These are phyloP conservation scores for Globicephala melas DNA, from an alignment of 2,113 vertebrate genomes.

Conservation along the genomic window DNA sequence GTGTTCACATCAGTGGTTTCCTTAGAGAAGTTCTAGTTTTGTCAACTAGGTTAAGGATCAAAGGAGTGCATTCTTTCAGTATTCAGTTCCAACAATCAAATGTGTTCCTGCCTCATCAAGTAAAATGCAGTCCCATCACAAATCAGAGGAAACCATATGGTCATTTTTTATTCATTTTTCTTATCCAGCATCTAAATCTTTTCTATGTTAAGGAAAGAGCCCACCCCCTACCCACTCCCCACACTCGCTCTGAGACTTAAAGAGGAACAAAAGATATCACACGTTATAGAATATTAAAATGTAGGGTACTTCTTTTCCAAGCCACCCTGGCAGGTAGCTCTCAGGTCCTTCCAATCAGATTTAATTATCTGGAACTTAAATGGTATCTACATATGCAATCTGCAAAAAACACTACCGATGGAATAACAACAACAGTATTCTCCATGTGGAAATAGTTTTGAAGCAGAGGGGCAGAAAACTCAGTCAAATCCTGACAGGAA, in stretches of 20 bases:
- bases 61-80: not conserved
- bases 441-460: not conserved
- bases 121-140: not conserved
- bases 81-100: not conserved
- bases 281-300: not conserved
- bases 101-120: not conserved
- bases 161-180: not conserved
- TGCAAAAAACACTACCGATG: not conserved
- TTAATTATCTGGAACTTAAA: not conserved
- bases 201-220: not conserved
- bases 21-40: not conserved
- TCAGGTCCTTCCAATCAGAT: not conserved
- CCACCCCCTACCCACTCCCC: no score
- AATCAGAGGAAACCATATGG: not conserved
- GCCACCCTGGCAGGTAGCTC: not conserved
- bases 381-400: not conserved
- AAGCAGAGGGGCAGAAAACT: not conserved
- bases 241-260: not conserved
- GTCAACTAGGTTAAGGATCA: not conserved
- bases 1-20: not conserved
- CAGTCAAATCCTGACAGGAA: not conserved
- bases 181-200: not conserved
- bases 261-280: not conserved
- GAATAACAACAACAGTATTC: not conserved
- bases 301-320: not conserved